phyloP scores from a whole-genome alignment of 2,113 vertebrate species.

The Peromyscus leucopus region DNA sequence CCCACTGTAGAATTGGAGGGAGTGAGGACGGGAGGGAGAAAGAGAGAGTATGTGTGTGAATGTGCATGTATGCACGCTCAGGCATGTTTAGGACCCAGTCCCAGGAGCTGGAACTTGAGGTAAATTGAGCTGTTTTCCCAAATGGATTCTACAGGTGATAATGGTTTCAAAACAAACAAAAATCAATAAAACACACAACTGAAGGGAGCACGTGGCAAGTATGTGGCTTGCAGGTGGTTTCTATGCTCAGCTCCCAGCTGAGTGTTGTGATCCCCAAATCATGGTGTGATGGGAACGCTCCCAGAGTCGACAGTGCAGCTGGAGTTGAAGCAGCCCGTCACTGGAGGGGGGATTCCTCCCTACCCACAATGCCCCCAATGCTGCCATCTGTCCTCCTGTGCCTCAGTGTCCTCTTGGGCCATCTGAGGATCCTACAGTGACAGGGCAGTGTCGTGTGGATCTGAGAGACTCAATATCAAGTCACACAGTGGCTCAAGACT shows the following conservation, averaged over 20 bases:
- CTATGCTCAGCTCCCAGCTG: not conserved
- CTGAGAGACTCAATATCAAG: not conserved
- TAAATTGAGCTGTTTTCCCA: not conserved
- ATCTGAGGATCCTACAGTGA: not conserved
- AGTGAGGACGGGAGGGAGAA: not conserved
- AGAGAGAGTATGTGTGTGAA: too few relatives aligned
- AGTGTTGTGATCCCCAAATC: not conserved
- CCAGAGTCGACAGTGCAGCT: not conserved
- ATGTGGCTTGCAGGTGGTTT: not conserved
- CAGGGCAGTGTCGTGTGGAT: not conserved
- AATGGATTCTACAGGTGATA: constrained; percentile 2
- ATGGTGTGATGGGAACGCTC: not conserved
- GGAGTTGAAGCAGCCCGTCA: not conserved
- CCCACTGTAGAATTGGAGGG: not conserved
- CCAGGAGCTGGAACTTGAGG: not conserved
- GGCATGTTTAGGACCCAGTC: not conserved
- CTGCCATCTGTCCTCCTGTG: not conserved
- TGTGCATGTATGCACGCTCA: not conserved
- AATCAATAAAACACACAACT: not conserved
- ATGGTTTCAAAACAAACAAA: not conserved
- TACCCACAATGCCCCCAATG: not conserved
- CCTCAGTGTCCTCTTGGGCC: not conserved
- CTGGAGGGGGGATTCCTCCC: not conserved
- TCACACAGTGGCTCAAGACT: not conserved
- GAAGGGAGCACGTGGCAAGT: not conserved